A percentile compares a stretch with the other conserved stretches of the same genome.
Evolutionary conservation across 2,113 vertebrate genomes (phyloP).

Genomic region (Mus musculus): GRCm39 chr2:108858001-108858500

Average conservation of each 20-base stretch:
- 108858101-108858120: neutral
- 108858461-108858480: neutral
- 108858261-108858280: neutral
- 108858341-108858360: neutral
- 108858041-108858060: neutral
- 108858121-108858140: neutral
- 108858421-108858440: neutral
- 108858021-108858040: conserved; percentile 8
- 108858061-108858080: neutral
- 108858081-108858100: neutral
- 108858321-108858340: neutral
- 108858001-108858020: conserved; percentile 17
- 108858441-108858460: neutral
- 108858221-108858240: neutral
- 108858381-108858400: neutral
- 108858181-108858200: conserved; percentile 2
- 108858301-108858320: neutral
- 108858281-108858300: neutral
- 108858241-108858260: neutral
- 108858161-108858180: neutral
- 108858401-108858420: neutral
- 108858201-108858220: neutral
- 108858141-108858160: neutral
- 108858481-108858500: neutral
- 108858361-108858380: neutral